Evolutionary conservation across 2,797 vertebrate species (phyloP), one percentile per base, ranked within the genome.

Genomic region (Xerus rutilus): DNA sequence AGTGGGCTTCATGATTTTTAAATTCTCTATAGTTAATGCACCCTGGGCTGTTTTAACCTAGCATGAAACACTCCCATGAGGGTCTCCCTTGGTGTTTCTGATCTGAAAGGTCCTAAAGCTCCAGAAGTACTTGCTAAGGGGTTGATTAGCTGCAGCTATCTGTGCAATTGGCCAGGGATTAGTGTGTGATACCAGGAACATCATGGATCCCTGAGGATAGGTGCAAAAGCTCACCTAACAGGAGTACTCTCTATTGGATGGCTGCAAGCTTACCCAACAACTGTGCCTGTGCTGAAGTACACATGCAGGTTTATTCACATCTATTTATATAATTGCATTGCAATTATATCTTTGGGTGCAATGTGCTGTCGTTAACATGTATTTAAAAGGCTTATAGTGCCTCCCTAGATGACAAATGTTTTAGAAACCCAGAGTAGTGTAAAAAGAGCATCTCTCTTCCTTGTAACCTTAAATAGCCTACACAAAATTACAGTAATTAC

Each of bases 1-100:
- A 20, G 62, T 82, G n/a, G 30, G 7, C 47, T 78, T 94, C 30
- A 18, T 67, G 17, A 25, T 49, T 30, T 77, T 54, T 78, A 52
- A 86, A 35, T 47, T 90, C 39, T 82, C 62, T 70, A 28, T 6
- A 89, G 17, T 62, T 7, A 30, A 3, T 6, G 35, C 4, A 49
- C 0, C 52, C 4, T 11, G 81, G 49, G 6, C 12, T 84, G 54
- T 15, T 15, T 79, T 11, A 4, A 35, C 5, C 7, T 35, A 82
- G 21, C 9, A 54, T 4, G 5, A 11, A 30, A 6, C 14, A 28
- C 10, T 20, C n/a, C 43, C 67, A 25, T 6, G 0, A 1, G 32
- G 69, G 43, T 14, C 35, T 85, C 3, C 2, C 23, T 84, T 43
- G 7, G 13, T 13, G 12, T 3, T 30, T 79, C 28, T 18, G 35